These are phyloP conservation scores for Thera obeliscata DNA, from an alignment of 2,888 invertebrate genomes.

Conservation along the genomic window DNA sequence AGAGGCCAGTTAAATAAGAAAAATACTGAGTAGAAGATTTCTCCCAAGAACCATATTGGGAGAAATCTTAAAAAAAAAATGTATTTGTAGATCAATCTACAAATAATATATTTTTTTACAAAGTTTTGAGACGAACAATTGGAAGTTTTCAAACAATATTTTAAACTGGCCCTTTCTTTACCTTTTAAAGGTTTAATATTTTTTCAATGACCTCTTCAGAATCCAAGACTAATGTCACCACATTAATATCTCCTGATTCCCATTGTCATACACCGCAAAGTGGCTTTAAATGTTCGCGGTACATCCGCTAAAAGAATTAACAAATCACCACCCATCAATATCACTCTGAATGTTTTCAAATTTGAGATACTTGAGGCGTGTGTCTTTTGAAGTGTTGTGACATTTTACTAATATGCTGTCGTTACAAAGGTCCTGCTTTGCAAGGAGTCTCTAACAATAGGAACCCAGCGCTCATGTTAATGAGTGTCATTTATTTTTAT, in stretches of 20 bases:
- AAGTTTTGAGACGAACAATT: too few relatives aligned
- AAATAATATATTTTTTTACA: too few relatives aligned
- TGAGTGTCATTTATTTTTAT: conserved; percentile 81
- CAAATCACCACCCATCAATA: conserved; percentile 80
- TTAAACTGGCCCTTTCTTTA: conserved; percentile 16
- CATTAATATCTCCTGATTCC: conserved; percentile 58
- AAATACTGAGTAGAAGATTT: too few relatives aligned
- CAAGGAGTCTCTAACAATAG: conserved; percentile 63
- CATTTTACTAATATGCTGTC: conserved; percentile 81
- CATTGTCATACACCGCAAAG: conserved; percentile 67
- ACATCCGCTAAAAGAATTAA: conserved; percentile 69
- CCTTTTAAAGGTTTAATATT: conserved; percentile 8
- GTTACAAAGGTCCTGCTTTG: conserved; percentile 69
- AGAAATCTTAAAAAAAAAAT: too few relatives aligned
- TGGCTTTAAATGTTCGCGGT: conserved; percentile 67
- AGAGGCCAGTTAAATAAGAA: too few relatives aligned
- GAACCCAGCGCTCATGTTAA: conserved; percentile 68
- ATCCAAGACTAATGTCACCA: conserved; percentile 48
- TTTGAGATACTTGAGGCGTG: conserved; percentile 61
- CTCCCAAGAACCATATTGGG: too few relatives aligned
- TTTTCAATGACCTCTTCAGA: conserved; percentile 29
- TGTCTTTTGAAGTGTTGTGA: conserved; percentile 82
- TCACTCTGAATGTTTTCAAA: conserved; percentile 61
- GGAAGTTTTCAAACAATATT: background rate
- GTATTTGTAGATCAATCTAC: too few relatives aligned